Conservation (phyloP, 2,113 vertebrate species). For the Phalacrocorax brasilianus region DNA sequence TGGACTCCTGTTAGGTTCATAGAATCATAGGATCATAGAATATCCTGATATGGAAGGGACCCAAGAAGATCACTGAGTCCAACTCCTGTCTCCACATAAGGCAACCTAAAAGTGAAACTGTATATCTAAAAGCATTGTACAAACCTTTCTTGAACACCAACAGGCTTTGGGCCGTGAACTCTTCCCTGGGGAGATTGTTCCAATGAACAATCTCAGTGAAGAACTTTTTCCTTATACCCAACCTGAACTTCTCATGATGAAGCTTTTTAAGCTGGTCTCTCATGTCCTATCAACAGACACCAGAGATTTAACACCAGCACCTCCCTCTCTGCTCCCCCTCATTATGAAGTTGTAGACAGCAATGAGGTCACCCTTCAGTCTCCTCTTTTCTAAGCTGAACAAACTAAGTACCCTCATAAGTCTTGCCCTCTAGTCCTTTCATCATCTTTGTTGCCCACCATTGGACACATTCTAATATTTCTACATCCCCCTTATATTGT, state of each 20-base stretch:
- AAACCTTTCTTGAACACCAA: accelerated
- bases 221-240: not conserved
- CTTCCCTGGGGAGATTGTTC: not conserved
- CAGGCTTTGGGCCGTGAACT: not conserved
- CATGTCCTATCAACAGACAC: accelerated
- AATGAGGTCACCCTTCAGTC: not conserved
- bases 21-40: not conserved
- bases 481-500: not conserved
- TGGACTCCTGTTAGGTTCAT: not conserved
- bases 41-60: not conserved
- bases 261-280: not conserved
- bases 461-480: not conserved
- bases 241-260: not conserved
- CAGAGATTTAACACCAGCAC: not conserved
- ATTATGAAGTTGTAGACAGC: not conserved
- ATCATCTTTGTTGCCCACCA: not conserved
- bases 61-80: not conserved
- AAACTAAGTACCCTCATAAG: not conserved
- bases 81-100: not conserved
- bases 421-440: not conserved
- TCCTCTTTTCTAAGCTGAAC: not conserved
- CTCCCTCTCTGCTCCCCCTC: not conserved
- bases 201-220: not conserved
- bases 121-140: not conserved
- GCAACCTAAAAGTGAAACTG: not conserved